phyloP scores from a whole-genome alignment of 2,888 invertebrate genomes.

The Rotaria socialis region DNA sequence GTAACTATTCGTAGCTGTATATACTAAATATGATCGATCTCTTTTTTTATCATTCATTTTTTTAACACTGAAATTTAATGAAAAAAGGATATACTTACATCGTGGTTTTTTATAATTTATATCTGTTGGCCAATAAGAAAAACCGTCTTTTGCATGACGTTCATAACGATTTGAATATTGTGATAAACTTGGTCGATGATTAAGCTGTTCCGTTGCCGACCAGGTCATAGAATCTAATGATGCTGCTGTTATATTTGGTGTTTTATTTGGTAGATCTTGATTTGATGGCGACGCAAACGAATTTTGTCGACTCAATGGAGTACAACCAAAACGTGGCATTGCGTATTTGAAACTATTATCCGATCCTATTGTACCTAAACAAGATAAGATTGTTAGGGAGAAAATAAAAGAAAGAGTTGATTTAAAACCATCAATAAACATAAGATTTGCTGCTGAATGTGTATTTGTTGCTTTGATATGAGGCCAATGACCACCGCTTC shows the following conservation, averaged over 20 bases:
- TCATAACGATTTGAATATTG: constrained; percentile 33
- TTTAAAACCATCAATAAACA: neutral
- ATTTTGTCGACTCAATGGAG: neutral
- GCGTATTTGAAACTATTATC: neutral
- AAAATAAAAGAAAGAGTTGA: neutral
- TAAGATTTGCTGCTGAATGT: neutral
- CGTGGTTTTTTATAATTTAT: neutral
- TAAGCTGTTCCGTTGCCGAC: neutral
- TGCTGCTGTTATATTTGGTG: neutral
- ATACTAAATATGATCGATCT: too few species aligned
- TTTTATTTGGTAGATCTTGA: neutral
- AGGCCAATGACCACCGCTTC: neutral
- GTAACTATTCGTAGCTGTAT: too few species aligned
- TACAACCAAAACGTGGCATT: neutral
- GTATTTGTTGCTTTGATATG: constrained; percentile 32
- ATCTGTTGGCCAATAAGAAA: constrained; percentile 28
- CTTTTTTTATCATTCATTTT: too few species aligned
- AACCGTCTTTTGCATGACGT: constrained; percentile 30
- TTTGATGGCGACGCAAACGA: neutral
- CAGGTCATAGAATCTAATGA: neutral
- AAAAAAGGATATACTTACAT: neutral
- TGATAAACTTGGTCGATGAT: constrained; percentile 12
- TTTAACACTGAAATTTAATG: too few species aligned
- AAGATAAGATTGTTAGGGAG: neutral
- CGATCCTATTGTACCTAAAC: neutral